Evolutionary conservation across 2,797 vertebrate genomes (phyloP).

Genomic region (Nothura maculosa): DNA sequence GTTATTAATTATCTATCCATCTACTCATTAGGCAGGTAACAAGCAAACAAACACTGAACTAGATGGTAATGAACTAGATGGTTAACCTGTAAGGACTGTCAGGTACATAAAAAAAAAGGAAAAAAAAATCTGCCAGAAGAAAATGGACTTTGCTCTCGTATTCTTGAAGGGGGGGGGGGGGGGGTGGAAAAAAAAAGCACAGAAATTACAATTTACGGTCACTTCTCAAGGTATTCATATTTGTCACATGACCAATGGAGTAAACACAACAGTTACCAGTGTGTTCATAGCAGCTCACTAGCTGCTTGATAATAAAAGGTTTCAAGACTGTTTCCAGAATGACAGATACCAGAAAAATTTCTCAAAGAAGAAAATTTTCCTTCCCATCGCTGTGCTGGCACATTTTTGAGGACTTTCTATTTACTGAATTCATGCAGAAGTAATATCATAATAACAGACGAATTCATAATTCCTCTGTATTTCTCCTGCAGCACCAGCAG

Average conservation of each 20-base stretch:
- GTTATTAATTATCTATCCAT: neutral
- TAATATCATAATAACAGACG: neutral
- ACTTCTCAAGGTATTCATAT: neutral
- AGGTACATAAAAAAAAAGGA: neutral
- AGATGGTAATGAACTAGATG: neutral
- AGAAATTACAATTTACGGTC: neutral
- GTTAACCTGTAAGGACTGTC: neutral
- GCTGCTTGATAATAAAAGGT: neutral
- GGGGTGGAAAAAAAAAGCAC: neutral
- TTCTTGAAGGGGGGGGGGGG: neutral
- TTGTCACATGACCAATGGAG: neutral
- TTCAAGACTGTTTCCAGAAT: neutral
- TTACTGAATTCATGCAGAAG: neutral
- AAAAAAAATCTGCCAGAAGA: neutral
- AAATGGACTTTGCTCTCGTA: neutral
- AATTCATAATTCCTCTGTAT: neutral
- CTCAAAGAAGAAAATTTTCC: neutral
- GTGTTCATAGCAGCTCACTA: neutral
- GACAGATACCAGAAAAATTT: neutral
- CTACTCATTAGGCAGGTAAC: neutral
- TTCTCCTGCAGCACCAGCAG: neutral
- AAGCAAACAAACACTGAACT: neutral
- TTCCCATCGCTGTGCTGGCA: neutral
- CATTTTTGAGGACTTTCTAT: neutral
- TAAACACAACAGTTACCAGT: neutral